These are phyloP conservation scores for Hydropotes inermis DNA, from an alignment of 2,113 vertebrate species.

Conservation along the genomic window DNA sequence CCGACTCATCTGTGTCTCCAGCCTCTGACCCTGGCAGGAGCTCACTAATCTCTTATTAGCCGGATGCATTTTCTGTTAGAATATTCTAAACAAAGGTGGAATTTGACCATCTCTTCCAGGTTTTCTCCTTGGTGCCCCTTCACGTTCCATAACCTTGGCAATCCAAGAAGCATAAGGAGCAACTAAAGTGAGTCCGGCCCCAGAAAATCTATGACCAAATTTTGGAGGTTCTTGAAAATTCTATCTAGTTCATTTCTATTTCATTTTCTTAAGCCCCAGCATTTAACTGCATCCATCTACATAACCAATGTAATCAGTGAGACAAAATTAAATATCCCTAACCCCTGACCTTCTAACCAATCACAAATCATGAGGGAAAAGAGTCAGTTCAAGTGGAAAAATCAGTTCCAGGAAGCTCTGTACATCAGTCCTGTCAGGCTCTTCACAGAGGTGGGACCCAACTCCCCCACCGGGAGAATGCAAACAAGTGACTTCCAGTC, in stretches of 20 bases:
- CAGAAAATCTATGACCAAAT: slow-evolving; percentile 47
- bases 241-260: slow-evolving; percentile 62
- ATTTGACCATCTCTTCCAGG: background rate
- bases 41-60: background rate
- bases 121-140: background rate
- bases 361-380: slow-evolving; percentile 64
- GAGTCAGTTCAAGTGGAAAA: background rate
- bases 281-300: slow-evolving; percentile 66
- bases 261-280: slow-evolving; percentile 68
- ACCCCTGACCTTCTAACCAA: slow-evolving; percentile 67
- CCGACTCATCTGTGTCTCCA: rapidly evolving
- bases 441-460: background rate
- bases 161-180: background rate
- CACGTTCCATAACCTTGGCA: slow-evolving; percentile 32
- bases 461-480: background rate
- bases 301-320: slow-evolving; percentile 71
- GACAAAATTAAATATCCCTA: slow-evolving; percentile 73
- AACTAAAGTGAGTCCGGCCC: slow-evolving; percentile 53
- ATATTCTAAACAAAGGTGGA: background rate
- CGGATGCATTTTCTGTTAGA: background rate
- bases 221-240: slow-evolving; percentile 54
- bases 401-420: background rate
- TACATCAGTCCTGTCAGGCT: background rate
- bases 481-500: background rate
- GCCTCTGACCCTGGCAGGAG: background rate